Conservation (phyloP, 1,140 invertebrate species). For the Hylaeus volcanicus region DNA sequence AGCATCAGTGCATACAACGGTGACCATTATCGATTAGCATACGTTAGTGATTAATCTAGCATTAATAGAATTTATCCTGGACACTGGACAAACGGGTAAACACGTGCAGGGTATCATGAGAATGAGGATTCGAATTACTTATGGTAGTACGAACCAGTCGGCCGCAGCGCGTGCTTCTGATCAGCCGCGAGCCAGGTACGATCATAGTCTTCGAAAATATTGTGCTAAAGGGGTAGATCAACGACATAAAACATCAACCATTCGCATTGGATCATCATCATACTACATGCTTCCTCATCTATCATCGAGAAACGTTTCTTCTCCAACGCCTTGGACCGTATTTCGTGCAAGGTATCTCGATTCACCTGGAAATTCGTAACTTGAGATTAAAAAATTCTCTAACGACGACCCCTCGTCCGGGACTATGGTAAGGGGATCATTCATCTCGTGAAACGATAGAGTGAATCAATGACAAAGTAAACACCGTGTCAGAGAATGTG, state of each 20-base stretch:
- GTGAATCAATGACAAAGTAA: conserved; percentile 11
- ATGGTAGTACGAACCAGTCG: conserved; percentile 38
- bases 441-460: neutral
- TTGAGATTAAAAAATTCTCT: no score
- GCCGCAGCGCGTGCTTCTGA: conserved; percentile 16
- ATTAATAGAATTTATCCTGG: conserved; percentile 22
- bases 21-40: conserved; percentile 52
- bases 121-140: conserved; percentile 34
- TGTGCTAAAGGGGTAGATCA: neutral
- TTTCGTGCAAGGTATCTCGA: neutral
- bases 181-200: conserved; percentile 13
- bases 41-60: conserved; percentile 48
- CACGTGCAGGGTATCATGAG: conserved; percentile 27
- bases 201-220: neutral
- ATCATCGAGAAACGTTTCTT: neutral
- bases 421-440: neutral
- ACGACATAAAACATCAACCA: no score
- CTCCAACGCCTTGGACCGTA: neutral
- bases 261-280: neutral
- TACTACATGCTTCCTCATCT: neutral
- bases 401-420: neutral
- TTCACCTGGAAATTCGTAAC: neutral
- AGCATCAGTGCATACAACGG: conserved; percentile 1
- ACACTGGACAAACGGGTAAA: conserved; percentile 47
- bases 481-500: conserved; percentile 1